Evolutionary conservation across 2,888 invertebrate genomes (phyloP), one percentile per base, ranked within the genome.

Genomic region (Shargacucullia verbasci): DNA sequence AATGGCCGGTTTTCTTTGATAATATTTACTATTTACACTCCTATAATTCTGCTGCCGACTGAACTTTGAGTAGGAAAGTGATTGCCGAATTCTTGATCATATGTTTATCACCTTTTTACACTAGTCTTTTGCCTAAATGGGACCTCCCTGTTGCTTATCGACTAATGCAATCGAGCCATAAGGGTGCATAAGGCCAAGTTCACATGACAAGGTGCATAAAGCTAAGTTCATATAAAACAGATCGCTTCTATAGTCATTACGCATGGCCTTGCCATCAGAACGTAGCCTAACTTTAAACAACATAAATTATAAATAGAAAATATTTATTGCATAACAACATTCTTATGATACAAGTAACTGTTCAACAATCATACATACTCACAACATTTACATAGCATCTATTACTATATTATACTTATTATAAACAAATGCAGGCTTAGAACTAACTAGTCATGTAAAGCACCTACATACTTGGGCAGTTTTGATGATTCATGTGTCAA

Each of bases 291-390:
- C 27, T n/a, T 9, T 29, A 55, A 69, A 57, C 55, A 41, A 58
- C 50, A 47, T 15, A 31, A 53, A 35, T 37, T 34, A 56, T 60
- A 59, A 63, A 61, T 57, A 56, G 43, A 47, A 63, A 60, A 50
- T 65, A 62, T 76, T 65, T 73, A 73, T 65, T 75, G n/a, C 25
- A 49, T 52, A 64, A 64, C 61, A 73, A 71, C 40, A 64, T 60
- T 40, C 60, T 41, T 62, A 41, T 12, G 7, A 7, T 29, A 64
- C 38, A 75, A 15, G 34, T 59, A 59, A 27, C 44, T 35, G 35
- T 20, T 53, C 37, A 58, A 49, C 65, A 55, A 46, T 34, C 52
- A 64, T 11, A 39, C 50, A 70, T 53, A 37, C 66, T 53, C 56
- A 37, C 38, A 54, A 5, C 12, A 37, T 58, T 49, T 71, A 73